Percentiles rank a stretch among this genome's conserved stretches.
Conservation (phyloP, 2,797 vertebrate genomes). For the Urocyon cinereoargenteus region DNA sequence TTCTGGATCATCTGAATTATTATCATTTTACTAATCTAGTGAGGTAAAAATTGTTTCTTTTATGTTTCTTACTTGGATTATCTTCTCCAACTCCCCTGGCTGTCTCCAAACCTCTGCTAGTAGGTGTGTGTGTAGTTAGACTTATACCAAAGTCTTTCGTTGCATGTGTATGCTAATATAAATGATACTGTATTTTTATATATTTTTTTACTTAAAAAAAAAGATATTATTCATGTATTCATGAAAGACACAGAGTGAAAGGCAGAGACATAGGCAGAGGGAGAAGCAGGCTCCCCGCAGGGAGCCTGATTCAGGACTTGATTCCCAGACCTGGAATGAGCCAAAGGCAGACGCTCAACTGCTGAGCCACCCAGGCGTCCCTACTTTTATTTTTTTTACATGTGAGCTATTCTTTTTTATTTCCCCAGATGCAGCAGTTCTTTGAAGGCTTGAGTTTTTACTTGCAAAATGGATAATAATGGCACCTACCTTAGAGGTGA, state of each 20-base stretch:
- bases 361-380: no score
- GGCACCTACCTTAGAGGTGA: neutral
- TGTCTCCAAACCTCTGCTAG: neutral
- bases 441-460: neutral
- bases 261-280: no score
- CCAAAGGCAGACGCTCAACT: no score
- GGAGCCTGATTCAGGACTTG: no score
- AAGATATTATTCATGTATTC: no score
- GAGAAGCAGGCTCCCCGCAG: no score
- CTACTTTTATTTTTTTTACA: neutral
- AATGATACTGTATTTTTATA: neutral
- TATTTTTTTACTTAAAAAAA: neutral
- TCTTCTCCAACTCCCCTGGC: neutral
- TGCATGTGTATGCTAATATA: neutral
- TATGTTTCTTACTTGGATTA: neutral
- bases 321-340: no score
- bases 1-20: conserved; percentile 13
- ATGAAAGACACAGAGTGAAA: no score
- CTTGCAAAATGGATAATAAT: neutral
- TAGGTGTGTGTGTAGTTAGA: neutral
- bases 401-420: neutral
- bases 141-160: neutral
- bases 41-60: neutral
- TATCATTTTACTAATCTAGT: neutral
- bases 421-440: neutral